Evolutionary conservation across 1,140 invertebrate species (phyloP).

Genomic region (Streblospio benedicti): DNA sequence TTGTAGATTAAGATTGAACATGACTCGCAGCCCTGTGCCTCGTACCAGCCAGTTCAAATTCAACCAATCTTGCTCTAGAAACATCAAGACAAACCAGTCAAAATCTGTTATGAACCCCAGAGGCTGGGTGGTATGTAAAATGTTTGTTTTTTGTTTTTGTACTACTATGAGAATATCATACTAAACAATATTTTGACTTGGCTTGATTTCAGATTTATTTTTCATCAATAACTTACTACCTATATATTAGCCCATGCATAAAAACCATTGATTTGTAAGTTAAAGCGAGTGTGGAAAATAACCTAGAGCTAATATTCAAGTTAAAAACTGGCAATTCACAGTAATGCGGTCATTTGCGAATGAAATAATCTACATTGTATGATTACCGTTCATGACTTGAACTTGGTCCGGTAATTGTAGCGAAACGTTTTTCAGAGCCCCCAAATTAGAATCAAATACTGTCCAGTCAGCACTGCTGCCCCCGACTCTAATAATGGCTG

Average conservation of each 20-base stretch:
- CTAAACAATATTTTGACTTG: not conserved
- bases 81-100: not conserved
- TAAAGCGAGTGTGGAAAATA: too few relatives aligned
- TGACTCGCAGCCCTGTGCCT: constrained; percentile 1
- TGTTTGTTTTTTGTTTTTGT: not conserved
- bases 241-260: too few relatives aligned
- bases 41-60: not conserved
- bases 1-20: constrained; percentile 13
- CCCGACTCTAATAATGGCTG: constrained; percentile 10
- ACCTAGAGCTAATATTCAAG: not conserved
- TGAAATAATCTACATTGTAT: not conserved
- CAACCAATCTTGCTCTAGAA: not conserved
- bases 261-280: too few relatives aligned
- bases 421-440: not conserved
- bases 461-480: constrained; percentile 12
- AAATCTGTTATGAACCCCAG: not conserved
- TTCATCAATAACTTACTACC: not conserved
- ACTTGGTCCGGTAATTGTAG: not conserved
- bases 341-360: not conserved
- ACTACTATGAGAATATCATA: not conserved
- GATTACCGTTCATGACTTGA: not conserved
- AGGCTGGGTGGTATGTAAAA: not conserved
- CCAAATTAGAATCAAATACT: constrained; percentile 9
- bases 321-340: not conserved
- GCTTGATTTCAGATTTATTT: not conserved